Conservation (phyloP, 2,888 invertebrate species). For the Dorcus hopei region DNA sequence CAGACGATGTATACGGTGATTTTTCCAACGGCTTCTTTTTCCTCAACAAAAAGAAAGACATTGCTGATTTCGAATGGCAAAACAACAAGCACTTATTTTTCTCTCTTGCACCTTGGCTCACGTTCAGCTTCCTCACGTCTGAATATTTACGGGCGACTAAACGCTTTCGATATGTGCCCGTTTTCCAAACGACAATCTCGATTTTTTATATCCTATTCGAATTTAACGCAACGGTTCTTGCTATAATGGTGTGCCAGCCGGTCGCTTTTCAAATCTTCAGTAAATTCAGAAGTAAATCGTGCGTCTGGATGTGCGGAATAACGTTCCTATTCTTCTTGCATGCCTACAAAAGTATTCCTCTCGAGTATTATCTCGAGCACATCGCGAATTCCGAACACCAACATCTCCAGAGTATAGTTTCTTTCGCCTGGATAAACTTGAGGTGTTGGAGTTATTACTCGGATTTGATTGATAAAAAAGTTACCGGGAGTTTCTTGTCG, state of each 20-base stretch:
- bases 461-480: conserved; percentile 50
- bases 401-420: conserved; percentile 54
- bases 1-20: conserved; percentile 51
- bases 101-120: conserved; percentile 55
- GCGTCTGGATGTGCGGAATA: conserved; percentile 58
- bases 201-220: conserved; percentile 41
- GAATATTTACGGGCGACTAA: conserved; percentile 50
- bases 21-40: conserved; percentile 59
- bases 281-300: conserved; percentile 49
- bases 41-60: conserved; percentile 58
- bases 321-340: conserved; percentile 53
- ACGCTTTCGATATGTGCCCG: conserved; percentile 48
- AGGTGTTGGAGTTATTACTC: conserved; percentile 75
- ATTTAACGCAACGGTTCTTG: conserved; percentile 28
- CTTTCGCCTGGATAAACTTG: conserved; percentile 68
- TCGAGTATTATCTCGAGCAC: conserved; percentile 26
- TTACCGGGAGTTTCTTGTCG: conserved; percentile 44
- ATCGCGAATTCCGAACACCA: conserved; percentile 28
- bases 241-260: conserved; percentile 51
- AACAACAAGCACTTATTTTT: conserved; percentile 58
- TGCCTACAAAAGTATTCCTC: conserved; percentile 42
- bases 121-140: conserved; percentile 55
- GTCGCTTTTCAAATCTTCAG: conserved; percentile 54
- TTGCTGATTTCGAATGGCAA: conserved; percentile 71
- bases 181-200: conserved; percentile 50